Conservation (phyloP, 2,113 vertebrate species). For the Scortum barcoo region DNA sequence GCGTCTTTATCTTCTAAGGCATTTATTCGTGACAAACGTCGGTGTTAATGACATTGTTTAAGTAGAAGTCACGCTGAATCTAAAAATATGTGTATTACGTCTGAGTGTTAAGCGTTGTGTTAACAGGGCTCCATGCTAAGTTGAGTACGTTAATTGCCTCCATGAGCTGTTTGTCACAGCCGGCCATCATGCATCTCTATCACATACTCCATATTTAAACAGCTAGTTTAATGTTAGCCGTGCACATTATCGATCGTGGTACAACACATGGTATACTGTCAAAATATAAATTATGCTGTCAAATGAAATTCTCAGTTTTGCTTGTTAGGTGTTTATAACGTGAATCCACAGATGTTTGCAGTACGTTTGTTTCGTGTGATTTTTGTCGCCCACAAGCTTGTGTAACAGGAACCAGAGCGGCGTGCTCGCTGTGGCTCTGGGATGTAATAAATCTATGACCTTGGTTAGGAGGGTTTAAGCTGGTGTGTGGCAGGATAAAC, state of each 20-base stretch:
- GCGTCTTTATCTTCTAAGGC: neutral
- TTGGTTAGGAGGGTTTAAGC: conserved; percentile 31
- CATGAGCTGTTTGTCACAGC: too few relatives aligned
- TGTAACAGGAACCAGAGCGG: conserved; percentile 29
- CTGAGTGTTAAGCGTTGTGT: too few relatives aligned
- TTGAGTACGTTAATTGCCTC: too few relatives aligned
- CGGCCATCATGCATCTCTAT: too few relatives aligned
- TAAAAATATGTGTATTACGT: too few relatives aligned
- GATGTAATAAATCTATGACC: conserved; percentile 50
- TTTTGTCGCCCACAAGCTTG: conserved; percentile 20
- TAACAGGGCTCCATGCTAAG: too few relatives aligned
- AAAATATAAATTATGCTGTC: neutral
- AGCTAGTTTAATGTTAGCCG: neutral
- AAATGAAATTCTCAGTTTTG: neutral
- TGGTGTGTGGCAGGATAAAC: conserved; percentile 8
- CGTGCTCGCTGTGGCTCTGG: neutral
- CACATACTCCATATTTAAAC: neutral
- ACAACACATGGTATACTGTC: neutral
- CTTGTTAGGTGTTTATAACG: conserved; percentile 9
- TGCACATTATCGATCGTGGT: neutral
- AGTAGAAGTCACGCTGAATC: too few relatives aligned
- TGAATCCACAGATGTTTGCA: neutral
- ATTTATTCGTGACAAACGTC: too few relatives aligned
- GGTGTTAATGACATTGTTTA: too few relatives aligned
- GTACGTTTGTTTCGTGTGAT: conserved; percentile 28